Percentiles rank a stretch among this genome's conserved stretches.
These are phyloP conservation scores for Oscheius sp. DNA, from an alignment of 2,888 invertebrate species.

Conservation along the genomic window DNA sequence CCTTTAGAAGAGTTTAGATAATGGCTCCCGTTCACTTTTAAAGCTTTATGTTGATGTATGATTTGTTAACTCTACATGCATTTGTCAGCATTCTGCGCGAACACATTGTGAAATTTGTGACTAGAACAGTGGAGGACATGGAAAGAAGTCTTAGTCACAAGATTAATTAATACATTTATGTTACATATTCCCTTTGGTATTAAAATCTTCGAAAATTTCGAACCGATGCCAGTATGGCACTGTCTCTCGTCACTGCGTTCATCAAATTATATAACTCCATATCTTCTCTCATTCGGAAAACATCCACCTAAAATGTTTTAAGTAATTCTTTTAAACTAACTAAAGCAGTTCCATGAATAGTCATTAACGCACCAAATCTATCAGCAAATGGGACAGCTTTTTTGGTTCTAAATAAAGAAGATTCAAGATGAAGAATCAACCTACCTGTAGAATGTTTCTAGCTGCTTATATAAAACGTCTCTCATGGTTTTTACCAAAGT, in stretches of 20 bases:
- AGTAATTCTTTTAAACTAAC: background rate
- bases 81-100: too few species aligned
- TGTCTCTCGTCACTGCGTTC: background rate
- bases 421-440: background rate
- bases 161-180: background rate
- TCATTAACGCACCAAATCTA: constrained; percentile 5
- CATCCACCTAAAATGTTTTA: background rate
- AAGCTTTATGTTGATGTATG: too few species aligned
- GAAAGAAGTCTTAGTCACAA: too few species aligned
- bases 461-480: background rate
- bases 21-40: too few species aligned
- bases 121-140: too few species aligned
- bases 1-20: background rate
- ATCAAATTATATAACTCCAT: constrained; percentile 8
- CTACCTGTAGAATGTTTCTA: constrained; percentile 5
- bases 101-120: too few species aligned
- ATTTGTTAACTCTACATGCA: too few species aligned
- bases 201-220: constrained; percentile 4
- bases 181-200: background rate
- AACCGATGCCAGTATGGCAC: background rate
- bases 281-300: constrained; percentile 17
- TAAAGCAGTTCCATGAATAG: background rate
- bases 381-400: background rate
- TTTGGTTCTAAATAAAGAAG: background rate
- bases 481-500: background rate